Evolutionary conservation across 2,888 invertebrate genomes (phyloP), one percentile per base, ranked within the genome.

Genomic region (Dryobota labecula): DNA sequence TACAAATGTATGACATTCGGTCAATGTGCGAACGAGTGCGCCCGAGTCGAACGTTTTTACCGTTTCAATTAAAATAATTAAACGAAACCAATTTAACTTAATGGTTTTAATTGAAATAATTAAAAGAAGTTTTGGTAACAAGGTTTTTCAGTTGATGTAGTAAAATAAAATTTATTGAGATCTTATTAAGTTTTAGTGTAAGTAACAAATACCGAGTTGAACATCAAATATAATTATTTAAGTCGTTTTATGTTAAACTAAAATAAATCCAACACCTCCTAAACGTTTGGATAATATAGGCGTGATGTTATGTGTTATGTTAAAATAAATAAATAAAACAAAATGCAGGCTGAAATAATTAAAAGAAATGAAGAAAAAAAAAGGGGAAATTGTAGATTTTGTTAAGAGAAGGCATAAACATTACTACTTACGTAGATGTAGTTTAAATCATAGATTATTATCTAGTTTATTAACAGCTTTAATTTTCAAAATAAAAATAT

Each of bases 1-100:
- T 24, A 78, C 36, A 51, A 43, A 68, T 62, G 68, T 68, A 57
- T 49, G 65, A 76, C 62, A 69, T 68, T 72, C 72, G 45, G 38
- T 56, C 41, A 56, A 61, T 61, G 20, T 64, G 47, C n/a, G 58
- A 45, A 73, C 36, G n/a, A 49, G 30, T 56, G 51, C 47, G 45
- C 27, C n/a, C 9, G 5, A 57, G 11, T 45, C 58, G 41, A 70
- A 53, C 30, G 5, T 18, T 76, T 62, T 54, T 53, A 38, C 9
- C 2, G 20, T 33, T 58, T 54, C 47, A 56, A 72, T 78, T 67
- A 62, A 81, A 76, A 53, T 75, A 36, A 57, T 78, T 45, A 33
- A 53, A 27, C 20, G 27, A 60, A 47, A 53, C 6, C 6, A 47
- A 47, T 74, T 58, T 33, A n/a, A 49, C 43, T 47, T 5, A 53